These are phyloP conservation scores for Tanaodytes sp. DNA, from an alignment of 2,888 invertebrate genomes.

Conservation along the genomic window DNA sequence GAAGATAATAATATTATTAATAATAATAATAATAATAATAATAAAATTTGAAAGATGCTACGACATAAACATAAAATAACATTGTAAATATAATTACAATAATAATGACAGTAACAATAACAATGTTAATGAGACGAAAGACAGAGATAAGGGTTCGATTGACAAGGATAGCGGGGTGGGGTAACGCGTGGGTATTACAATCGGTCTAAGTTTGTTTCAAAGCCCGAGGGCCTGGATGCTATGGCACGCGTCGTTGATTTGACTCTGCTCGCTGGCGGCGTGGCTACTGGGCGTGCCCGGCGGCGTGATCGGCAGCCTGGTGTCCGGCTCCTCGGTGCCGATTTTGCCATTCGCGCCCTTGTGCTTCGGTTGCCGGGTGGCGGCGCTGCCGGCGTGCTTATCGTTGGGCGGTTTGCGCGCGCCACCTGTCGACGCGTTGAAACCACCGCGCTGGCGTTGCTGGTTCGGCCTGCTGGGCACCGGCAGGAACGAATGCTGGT, in stretches of 20 bases:
- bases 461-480: slow-evolving; percentile 51
- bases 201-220: not conserved
- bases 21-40: too few species aligned
- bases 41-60: too few species aligned
- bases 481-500: slow-evolving; percentile 59
- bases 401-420: slow-evolving; percentile 46
- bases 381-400: slow-evolving; percentile 17
- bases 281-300: slow-evolving; percentile 66
- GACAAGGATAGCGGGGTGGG: not conserved
- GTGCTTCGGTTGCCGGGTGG: slow-evolving; percentile 49
- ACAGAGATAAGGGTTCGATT: too few species aligned
- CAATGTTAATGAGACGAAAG: not conserved
- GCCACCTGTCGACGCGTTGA: slow-evolving; percentile 23
- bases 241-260: slow-evolving; percentile 69
- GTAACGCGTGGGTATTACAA: too few species aligned
- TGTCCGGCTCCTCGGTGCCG: slow-evolving; percentile 64
- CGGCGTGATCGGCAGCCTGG: slow-evolving; percentile 67
- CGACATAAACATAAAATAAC: too few species aligned
- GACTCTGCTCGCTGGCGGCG: slow-evolving; percentile 61
- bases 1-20: not conserved
- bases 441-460: slow-evolving; percentile 59
- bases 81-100: too few species aligned
- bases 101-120: slow-evolving; percentile 3
- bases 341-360: slow-evolving; percentile 64
- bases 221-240: slow-evolving; percentile 69